Evolutionary conservation across 2,888 invertebrate genomes (phyloP).

Genomic region (Amblyjoppa proteus): DNA sequence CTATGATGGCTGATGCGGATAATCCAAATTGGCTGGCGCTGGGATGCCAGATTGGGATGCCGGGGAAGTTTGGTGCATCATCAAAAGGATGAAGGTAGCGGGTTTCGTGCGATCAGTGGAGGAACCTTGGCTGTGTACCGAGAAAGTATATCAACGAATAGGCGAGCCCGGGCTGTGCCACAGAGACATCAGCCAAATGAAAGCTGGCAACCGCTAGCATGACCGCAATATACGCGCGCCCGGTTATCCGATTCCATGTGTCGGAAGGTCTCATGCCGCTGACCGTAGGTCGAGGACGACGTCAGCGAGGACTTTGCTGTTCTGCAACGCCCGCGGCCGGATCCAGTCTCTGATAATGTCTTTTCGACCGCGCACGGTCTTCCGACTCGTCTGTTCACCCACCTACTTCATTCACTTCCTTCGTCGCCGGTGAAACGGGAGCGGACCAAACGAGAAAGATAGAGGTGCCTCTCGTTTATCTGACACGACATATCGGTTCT

Average conservation of each 20-base stretch:
- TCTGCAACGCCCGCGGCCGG: constrained; percentile 67
- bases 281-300: constrained; percentile 22
- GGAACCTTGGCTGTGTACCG: constrained; percentile 33
- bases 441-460: constrained; percentile 30
- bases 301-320: constrained; percentile 45
- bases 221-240: constrained; percentile 50
- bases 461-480: constrained; percentile 68
- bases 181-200: constrained; percentile 69
- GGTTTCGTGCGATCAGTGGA: constrained; percentile 4
- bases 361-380: constrained; percentile 49
- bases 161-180: constrained; percentile 9
- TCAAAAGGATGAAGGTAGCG: constrained; percentile 27
- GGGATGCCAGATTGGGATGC: neutral
- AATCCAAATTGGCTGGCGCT: constrained; percentile 25
- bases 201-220: constrained; percentile 61
- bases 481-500: constrained; percentile 74
- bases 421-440: constrained; percentile 46
- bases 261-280: constrained; percentile 64
- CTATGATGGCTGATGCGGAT: constrained; percentile 26
- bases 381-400: constrained; percentile 54
- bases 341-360: constrained; percentile 75
- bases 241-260: constrained; percentile 72
- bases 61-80: neutral
- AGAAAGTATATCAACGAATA: constrained; percentile 28
- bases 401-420: constrained; percentile 69